phyloP scores from a whole-genome alignment of 2,113 vertebrate genomes.

The Helogale parvula region DNA sequence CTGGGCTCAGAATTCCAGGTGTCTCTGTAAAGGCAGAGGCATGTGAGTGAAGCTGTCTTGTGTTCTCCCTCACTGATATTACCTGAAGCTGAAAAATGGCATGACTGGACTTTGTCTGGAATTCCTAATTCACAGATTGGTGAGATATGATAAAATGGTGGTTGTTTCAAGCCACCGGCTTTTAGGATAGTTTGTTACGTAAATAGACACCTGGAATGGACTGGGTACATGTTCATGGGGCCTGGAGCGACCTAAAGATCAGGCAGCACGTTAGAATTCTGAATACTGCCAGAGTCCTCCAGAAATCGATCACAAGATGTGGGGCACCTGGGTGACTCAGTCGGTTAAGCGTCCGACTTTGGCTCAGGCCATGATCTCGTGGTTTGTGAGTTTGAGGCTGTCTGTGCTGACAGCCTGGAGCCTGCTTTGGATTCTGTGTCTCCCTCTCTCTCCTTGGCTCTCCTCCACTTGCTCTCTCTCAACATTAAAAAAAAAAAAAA shows the following conservation, averaged over 20 bases:
- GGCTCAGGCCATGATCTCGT: too few species aligned
- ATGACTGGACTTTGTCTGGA: background rate
- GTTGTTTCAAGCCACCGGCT: background rate
- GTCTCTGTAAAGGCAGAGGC: background rate
- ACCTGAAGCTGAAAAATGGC: background rate
- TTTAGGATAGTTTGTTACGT: background rate
- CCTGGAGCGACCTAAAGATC: background rate
- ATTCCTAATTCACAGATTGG: background rate
- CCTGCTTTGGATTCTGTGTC: too few species aligned
- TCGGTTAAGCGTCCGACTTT: too few species aligned
- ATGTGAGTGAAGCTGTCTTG: background rate
- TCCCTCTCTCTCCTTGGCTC: too few species aligned
- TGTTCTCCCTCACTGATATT: background rate
- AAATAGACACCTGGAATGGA: background rate
- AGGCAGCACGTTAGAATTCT: background rate
- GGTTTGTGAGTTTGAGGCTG: too few species aligned
- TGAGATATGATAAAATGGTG: background rate
- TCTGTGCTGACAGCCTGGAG: too few species aligned
- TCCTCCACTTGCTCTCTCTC: too few species aligned
- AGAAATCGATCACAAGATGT: background rate
- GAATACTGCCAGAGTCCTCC: background rate
- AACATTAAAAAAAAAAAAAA: too few species aligned
- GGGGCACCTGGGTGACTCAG: too few species aligned
- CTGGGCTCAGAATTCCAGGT: background rate
- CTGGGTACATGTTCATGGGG: background rate